Evolutionary conservation across 2,797 vertebrate genomes (phyloP).

Genomic region (Alosa sapidissima): DNA sequence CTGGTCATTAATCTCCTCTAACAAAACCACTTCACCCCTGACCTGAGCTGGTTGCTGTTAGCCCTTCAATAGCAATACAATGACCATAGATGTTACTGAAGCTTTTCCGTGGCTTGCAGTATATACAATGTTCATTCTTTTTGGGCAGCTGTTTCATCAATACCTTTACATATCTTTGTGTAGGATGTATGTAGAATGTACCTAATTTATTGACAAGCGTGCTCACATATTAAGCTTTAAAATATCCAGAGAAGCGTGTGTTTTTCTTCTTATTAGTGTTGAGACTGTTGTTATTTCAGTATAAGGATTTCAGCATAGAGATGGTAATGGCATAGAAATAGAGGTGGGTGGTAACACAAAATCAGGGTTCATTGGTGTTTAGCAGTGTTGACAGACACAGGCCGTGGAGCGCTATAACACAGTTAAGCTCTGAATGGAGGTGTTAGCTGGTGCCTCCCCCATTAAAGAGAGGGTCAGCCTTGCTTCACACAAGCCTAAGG

Average conservation of each 20-base stretch:
- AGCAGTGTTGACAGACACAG: constrained; percentile 13
- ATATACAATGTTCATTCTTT: too few relatives aligned
- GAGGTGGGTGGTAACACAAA: neutral
- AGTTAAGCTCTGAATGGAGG: constrained; percentile 21
- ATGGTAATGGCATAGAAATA: neutral
- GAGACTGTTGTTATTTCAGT: neutral
- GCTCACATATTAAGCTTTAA: neutral
- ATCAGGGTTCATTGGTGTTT: neutral
- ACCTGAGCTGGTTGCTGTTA: neutral
- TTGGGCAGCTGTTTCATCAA: too few relatives aligned
- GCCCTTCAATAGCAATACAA: neutral
- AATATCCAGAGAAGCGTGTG: too few relatives aligned
- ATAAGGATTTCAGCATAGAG: neutral
- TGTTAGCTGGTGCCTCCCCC: neutral
- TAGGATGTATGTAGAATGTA: neutral
- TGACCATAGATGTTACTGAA: neutral
- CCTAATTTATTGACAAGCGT: neutral
- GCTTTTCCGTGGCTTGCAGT: neutral
- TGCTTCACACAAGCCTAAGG: constrained; percentile 21
- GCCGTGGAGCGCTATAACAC: neutral
- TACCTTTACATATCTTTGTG: too few relatives aligned
- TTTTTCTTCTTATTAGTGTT: too few relatives aligned
- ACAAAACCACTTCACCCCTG: constrained; percentile 12
- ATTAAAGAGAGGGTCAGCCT: constrained; percentile 8
- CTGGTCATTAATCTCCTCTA: constrained; percentile 20